These are phyloP conservation scores for Seira ritae DNA, from an alignment of 2,888 invertebrate genomes.

Conservation along the genomic window DNA sequence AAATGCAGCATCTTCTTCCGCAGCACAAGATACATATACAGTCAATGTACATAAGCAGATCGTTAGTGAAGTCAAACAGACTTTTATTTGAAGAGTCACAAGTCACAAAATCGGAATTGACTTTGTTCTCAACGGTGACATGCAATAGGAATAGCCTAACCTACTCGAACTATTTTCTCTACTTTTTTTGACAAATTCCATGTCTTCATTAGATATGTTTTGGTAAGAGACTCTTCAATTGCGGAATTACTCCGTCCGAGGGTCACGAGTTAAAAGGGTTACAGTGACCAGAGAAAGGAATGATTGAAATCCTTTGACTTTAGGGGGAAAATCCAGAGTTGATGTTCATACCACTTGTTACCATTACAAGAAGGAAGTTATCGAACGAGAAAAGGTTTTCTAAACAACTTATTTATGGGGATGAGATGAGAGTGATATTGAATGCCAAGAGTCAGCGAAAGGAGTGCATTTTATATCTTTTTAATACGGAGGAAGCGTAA, in stretches of 20 bases:
- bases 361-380: too few relatives aligned
- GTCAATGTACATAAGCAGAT: neutral
- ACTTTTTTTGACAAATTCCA: slow-evolving; percentile 21
- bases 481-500: too few relatives aligned
- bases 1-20: too few relatives aligned
- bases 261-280: slow-evolving; percentile 44
- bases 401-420: too few relatives aligned
- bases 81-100: slow-evolving; percentile 38
- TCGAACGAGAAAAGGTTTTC: too few relatives aligned
- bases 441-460: too few relatives aligned
- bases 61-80: slow-evolving; percentile 48
- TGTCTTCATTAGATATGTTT: slow-evolving; percentile 8
- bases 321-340: too few relatives aligned
- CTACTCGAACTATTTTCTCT: slow-evolving; percentile 20
- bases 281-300: slow-evolving; percentile 6
- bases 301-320: neutral
- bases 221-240: neutral
- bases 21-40: neutral
- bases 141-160: slow-evolving; percentile 34
- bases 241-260: slow-evolving; percentile 11
- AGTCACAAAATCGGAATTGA: slow-evolving; percentile 19
- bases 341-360: too few relatives aligned
- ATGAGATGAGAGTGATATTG: too few relatives aligned
- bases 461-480: too few relatives aligned
- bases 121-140: slow-evolving; percentile 2